phyloP scores from a whole-genome alignment of 2,113 vertebrate genomes.

The Carettochelys insculpta region DNA sequence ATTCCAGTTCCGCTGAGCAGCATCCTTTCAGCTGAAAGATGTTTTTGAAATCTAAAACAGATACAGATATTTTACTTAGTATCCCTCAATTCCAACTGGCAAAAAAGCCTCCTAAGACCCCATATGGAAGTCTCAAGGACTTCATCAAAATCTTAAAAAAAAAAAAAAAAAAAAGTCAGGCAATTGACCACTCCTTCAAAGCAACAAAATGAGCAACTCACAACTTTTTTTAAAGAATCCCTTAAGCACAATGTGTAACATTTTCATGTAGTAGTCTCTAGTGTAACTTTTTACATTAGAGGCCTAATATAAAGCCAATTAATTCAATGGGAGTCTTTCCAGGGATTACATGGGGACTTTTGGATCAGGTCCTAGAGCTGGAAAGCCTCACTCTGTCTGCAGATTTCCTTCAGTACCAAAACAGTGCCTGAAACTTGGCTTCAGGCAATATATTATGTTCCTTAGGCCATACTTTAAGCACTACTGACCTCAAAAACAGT shows the following conservation, averaged over 20 bases:
- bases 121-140: not conserved
- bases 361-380: not conserved
- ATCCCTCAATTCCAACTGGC: not conserved
- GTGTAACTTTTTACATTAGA: too few relatives aligned
- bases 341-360: not conserved
- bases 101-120: not conserved
- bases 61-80: not conserved
- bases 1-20: not conserved
- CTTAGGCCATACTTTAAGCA: not conserved
- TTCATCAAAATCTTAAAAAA: not conserved
- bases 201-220: not conserved
- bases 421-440: not conserved
- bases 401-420: not conserved
- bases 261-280: not conserved
- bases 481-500: not conserved
- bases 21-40: not conserved
- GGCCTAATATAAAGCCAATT: not conserved
- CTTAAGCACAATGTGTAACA: not conserved
- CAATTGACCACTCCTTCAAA: not conserved
- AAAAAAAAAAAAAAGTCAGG: not conserved
- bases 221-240: not conserved
- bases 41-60: not conserved
- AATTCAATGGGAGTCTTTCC: not conserved
- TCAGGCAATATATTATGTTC: not conserved
- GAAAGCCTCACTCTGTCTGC: not conserved